phyloP scores from a whole-genome alignment of 2,888 invertebrate species.

The Parascotia fuliginaria region DNA sequence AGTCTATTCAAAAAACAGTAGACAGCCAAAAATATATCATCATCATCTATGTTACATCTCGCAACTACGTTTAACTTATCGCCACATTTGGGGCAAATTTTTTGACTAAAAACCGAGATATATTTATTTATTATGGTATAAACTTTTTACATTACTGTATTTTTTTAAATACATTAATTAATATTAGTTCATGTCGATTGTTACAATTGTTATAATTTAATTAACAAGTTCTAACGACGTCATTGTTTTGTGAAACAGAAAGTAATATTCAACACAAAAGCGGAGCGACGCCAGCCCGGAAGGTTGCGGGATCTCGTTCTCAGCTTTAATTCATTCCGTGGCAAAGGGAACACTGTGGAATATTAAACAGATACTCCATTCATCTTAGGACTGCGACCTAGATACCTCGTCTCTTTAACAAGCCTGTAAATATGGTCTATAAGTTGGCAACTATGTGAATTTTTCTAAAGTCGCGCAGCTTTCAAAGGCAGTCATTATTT shows the following conservation, averaged over 20 bases:
- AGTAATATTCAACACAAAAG: slow-evolving; percentile 41
- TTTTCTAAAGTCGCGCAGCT: slow-evolving; percentile 2
- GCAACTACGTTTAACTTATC: too few relatives aligned
- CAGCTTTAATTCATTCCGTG: slow-evolving; percentile 61
- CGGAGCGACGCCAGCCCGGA: slow-evolving; percentile 24
- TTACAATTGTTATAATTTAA: slow-evolving; percentile 24
- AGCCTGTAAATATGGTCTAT: slow-evolving; percentile 33
- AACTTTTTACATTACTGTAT: too few relatives aligned
- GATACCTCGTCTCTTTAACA: slow-evolving; percentile 46
- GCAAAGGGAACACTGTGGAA: slow-evolving; percentile 53
- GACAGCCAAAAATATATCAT: too few relatives aligned
- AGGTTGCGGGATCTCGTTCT: slow-evolving; percentile 46
- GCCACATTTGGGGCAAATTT: too few relatives aligned
- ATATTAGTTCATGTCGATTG: not conserved
- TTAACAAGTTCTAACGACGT: slow-evolving; percentile 24
- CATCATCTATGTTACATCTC: too few relatives aligned
- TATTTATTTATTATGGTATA: too few relatives aligned
- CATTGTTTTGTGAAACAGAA: slow-evolving; percentile 26
- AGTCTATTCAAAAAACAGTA: too few relatives aligned
- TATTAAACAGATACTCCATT: slow-evolving; percentile 62
- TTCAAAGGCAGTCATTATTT: slow-evolving; percentile 3
- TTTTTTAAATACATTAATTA: too few relatives aligned
- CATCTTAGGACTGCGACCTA: slow-evolving; percentile 58
- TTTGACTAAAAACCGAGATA: too few relatives aligned
- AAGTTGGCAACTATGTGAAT: slow-evolving; percentile 15